A percentile compares a stretch with the other conserved stretches of the same genome.
These are phyloP conservation scores for Conops quadrifasciatus DNA, from an alignment of 2,888 invertebrate genomes.

Conservation along the genomic window DNA sequence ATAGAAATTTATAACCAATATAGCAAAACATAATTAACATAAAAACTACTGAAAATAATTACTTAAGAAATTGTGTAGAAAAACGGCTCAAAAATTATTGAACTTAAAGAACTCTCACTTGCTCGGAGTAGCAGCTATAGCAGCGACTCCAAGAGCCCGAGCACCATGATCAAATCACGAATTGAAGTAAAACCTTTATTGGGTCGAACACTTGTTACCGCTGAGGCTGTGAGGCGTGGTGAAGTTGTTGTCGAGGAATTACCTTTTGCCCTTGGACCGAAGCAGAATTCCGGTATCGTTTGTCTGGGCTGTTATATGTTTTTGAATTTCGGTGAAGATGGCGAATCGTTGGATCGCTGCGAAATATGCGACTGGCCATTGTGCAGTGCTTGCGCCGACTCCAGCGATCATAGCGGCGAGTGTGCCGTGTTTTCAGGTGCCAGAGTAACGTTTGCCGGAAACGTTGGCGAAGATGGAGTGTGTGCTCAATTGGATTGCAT, in stretches of 20 bases:
- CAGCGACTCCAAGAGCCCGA: background rate
- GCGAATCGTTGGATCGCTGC: conserved; percentile 67
- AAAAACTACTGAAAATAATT: background rate
- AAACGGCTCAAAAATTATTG: conserved; percentile 43
- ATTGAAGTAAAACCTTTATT: conserved; percentile 69
- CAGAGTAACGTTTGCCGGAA: conserved; percentile 70
- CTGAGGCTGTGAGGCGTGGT: conserved; percentile 73
- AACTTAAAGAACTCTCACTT: conserved; percentile 41
- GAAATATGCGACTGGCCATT: conserved; percentile 77
- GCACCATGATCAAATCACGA: conserved; percentile 58
- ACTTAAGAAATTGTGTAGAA: background rate
- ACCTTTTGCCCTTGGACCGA: conserved; percentile 81
- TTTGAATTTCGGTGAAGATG: conserved; percentile 60
- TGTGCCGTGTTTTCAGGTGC: conserved; percentile 73
- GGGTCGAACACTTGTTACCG: conserved; percentile 77
- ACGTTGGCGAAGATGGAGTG: conserved; percentile 69
- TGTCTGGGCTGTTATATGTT: conserved; percentile 81
- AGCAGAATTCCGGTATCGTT: conserved; percentile 75
- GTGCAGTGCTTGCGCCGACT: conserved; percentile 66
- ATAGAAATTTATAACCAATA: background rate
- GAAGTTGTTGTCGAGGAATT: conserved; percentile 76
- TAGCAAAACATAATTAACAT: background rate
- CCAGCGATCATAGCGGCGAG: conserved; percentile 71
- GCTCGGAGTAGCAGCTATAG: conserved; percentile 9
- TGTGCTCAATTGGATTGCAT: conserved; percentile 82